phyloP scores from a whole-genome alignment of 37 sponge, comb jelly and placozoan genomes.

The Dysidea cf. avara region DNA sequence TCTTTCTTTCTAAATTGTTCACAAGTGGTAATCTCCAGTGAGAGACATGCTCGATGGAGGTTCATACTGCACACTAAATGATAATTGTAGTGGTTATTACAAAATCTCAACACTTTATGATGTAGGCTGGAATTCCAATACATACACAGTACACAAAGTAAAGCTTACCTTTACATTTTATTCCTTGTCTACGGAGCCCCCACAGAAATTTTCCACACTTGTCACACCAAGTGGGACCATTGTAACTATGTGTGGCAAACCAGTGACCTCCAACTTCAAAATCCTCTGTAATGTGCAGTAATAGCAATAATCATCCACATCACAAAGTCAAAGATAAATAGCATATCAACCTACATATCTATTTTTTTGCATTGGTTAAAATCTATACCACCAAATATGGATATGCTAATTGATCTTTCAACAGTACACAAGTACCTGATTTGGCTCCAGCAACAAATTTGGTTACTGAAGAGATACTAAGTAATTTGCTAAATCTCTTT shows the following conservation, averaged over 20 bases:
- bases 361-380: no score
- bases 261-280: conserved; percentile 55
- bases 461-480: no score
- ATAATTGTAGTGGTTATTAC: conserved; percentile 34
- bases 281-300: conserved; percentile 37
- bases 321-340: neutral
- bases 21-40: conserved; percentile 49
- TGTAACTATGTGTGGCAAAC: conserved; percentile 54
- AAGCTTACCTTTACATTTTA: conserved; percentile 57
- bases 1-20: conserved; percentile 35
- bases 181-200: conserved; percentile 62
- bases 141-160: neutral
- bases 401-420: no score
- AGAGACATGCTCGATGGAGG: conserved; percentile 74
- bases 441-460: no score
- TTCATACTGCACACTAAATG: conserved; percentile 67
- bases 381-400: no score
- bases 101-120: conserved; percentile 23
- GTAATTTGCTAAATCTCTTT: no score
- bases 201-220: conserved; percentile 75
- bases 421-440: no score
- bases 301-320: no score
- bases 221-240: conserved; percentile 65
- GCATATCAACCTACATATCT: neutral
- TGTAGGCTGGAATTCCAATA: neutral